Evolutionary conservation across 1,140 invertebrate genomes (phyloP).

Genomic region (Triops cancriformis): DNA sequence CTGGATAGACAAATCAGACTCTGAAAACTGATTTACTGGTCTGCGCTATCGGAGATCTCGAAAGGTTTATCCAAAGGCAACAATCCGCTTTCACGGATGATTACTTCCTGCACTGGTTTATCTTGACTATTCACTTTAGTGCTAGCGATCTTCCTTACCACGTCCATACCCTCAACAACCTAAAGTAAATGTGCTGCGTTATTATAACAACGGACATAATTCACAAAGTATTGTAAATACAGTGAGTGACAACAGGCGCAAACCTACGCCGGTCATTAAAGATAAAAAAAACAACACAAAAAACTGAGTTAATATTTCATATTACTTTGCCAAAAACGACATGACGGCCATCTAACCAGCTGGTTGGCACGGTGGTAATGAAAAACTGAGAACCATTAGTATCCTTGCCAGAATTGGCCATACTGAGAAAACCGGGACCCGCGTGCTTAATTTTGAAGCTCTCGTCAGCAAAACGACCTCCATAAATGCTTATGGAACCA

Average conservation of each 20-base stretch:
- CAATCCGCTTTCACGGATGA: slow-evolving; percentile 47
- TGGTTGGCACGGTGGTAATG: slow-evolving; percentile 77
- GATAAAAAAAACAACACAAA: no score
- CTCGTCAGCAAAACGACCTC: slow-evolving; percentile 86
- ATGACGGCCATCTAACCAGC: slow-evolving; percentile 87
- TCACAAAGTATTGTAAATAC: no score
- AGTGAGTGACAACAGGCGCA: no score
- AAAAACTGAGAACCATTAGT: slow-evolving; percentile 91
- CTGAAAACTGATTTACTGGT: slow-evolving; percentile 46
- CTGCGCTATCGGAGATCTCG: slow-evolving; percentile 23
- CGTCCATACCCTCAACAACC: slow-evolving; percentile 68
- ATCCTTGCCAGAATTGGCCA: slow-evolving; percentile 83
- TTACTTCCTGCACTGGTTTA: slow-evolving; percentile 53
- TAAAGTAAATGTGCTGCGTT: slow-evolving; percentile 35
- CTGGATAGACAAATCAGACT: slow-evolving; percentile 25
- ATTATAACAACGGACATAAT: no score
- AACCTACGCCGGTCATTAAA: no score
- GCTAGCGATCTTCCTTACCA: slow-evolving; percentile 76
- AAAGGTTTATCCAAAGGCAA: slow-evolving; percentile 34
- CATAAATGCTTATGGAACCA: slow-evolving; percentile 80
- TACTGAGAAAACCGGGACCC: slow-evolving; percentile 80
- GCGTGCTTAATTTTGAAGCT: slow-evolving; percentile 83
- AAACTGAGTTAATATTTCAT: no score
- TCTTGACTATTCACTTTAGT: slow-evolving; percentile 65
- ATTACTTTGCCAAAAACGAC: slow-evolving; percentile 90